Conservation (phyloP, 2,113 vertebrate genomes). For the Aplodontia rufa region DNA sequence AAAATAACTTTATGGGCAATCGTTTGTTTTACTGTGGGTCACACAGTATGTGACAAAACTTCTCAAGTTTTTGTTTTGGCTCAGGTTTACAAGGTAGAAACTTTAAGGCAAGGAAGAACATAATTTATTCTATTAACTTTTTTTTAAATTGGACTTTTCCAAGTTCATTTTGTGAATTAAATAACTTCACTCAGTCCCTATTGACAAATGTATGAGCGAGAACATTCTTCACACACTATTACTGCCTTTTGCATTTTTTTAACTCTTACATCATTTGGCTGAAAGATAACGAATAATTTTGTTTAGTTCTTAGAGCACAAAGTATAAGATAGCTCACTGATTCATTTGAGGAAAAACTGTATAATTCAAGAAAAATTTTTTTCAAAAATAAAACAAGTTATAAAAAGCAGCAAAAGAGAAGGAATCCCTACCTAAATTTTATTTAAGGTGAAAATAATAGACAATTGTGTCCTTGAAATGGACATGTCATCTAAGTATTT, state of each 20-base stretch:
- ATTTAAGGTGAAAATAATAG: neutral
- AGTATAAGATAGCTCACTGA: slow-evolving; percentile 18
- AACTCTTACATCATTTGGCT: slow-evolving; percentile 38
- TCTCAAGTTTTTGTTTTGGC: slow-evolving; percentile 68
- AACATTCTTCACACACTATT: neutral
- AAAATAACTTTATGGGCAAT: slow-evolving; percentile 47
- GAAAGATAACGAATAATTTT: slow-evolving; percentile 64
- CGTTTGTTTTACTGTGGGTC: slow-evolving; percentile 67
- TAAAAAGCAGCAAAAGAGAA: slow-evolving; percentile 24
- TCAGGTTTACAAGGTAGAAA: slow-evolving; percentile 62
- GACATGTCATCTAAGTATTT: slow-evolving; percentile 10
- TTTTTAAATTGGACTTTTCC: slow-evolving; percentile 22
- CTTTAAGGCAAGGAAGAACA: neutral
- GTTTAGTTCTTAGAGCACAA: slow-evolving; percentile 23
- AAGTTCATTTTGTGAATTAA: slow-evolving; percentile 57
- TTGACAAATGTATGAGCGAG: neutral
- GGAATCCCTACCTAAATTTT: neutral
- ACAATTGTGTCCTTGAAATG: slow-evolving; percentile 38
- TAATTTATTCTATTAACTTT: slow-evolving; percentile 51
- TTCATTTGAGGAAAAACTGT: neutral
- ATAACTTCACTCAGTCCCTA: neutral
- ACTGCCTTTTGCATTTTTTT: slow-evolving; percentile 46
- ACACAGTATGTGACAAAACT: slow-evolving; percentile 65
- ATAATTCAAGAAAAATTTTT: slow-evolving; percentile 46
- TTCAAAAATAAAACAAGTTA: slow-evolving; percentile 43